Base-by-base conservation (phyloP, 2,888 invertebrate species). In the Hirtodrosophila confusa region DNA sequence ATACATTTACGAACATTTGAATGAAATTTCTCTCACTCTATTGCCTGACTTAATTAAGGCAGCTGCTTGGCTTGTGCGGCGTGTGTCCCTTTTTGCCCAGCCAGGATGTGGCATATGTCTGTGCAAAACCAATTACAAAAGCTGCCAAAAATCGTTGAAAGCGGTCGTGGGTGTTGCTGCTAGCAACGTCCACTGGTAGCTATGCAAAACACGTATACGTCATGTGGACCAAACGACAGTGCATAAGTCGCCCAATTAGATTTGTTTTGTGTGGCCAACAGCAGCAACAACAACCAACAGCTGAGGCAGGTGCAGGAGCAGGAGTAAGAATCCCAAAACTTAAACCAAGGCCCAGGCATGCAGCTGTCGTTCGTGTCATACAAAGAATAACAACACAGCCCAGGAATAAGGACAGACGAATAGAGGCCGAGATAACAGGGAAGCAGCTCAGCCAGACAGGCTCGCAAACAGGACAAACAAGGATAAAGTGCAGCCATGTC, bases 141-240 rank as follows among this genome's bases (percentile, higher is more conserved):
- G 68, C 76, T 80, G 75, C 65, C 82, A 75, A 84, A 84, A 85
- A 64, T 65, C 64, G 61, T 68, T 67, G 62, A 64, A 48, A 56
- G 33, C 29, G 7, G 29, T 12, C 39, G 17, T 24, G 10, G 51
- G 24, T 23, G 10, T 27, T 35, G 33, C 8, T 27, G 48, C 11
- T 31, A 29, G n/a, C 43, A 47, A 50, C 40, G 35, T 50, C 50
- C 23, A 5, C 4, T 23, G 11, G 33, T 50, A 56, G 27, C 71
- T 63, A 82, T 78, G 85, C 86, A 84, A 83, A 84, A 69, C 84
- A 84, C 88, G 88, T 75, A 88, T 75, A 75, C 86, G 68, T 61
- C 80, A 63, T 66, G 78, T 72, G 73, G 68, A 40, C 66, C 70
- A 36, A 51, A 53, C 48, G 49, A 64, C 75, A 55, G 53, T 54